Conservation (phyloP, 2,888 invertebrate genomes). For the Pimpla rufipes region DNA sequence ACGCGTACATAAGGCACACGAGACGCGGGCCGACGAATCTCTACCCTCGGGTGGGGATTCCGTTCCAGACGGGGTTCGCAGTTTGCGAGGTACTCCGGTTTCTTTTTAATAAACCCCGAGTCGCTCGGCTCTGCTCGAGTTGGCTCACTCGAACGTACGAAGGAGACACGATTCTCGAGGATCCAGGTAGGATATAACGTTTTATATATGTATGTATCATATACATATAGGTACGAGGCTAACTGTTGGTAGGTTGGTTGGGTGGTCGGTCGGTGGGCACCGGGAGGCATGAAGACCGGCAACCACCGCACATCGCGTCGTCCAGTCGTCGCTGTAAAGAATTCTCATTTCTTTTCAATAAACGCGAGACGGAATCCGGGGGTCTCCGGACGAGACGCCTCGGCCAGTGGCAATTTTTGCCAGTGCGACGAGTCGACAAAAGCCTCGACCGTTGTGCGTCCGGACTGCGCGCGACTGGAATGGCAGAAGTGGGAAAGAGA, state of each 20-base stretch:
- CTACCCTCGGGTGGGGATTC: slow-evolving; percentile 59
- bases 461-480: neutral
- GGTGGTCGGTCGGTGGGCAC: neutral
- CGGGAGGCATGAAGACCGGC: slow-evolving; percentile 16
- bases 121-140: slow-evolving; percentile 56
- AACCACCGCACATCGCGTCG: neutral
- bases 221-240: neutral
- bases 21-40: slow-evolving; percentile 38
- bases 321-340: slow-evolving; percentile 51
- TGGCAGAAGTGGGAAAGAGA: slow-evolving; percentile 8
- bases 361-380: slow-evolving; percentile 34
- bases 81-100: slow-evolving; percentile 66
- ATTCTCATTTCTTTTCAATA: slow-evolving; percentile 66
- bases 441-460: slow-evolving; percentile 58
- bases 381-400: slow-evolving; percentile 14
- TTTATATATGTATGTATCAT: slow-evolving; percentile 8
- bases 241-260: neutral
- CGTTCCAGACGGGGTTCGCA: slow-evolving; percentile 52
- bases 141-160: slow-evolving; percentile 50
- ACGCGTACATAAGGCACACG: neutral
- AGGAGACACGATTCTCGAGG: slow-evolving; percentile 40
- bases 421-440: slow-evolving; percentile 19
- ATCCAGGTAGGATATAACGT: too few relatives aligned
- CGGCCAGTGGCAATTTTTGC: slow-evolving; percentile 37
- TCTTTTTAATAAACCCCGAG: slow-evolving; percentile 66